A percentile compares a stretch with the other conserved stretches of the same genome.
These are phyloP conservation scores for Listrodromus nycthemerus DNA, from an alignment of 2,888 invertebrate species.

Conservation along the genomic window DNA sequence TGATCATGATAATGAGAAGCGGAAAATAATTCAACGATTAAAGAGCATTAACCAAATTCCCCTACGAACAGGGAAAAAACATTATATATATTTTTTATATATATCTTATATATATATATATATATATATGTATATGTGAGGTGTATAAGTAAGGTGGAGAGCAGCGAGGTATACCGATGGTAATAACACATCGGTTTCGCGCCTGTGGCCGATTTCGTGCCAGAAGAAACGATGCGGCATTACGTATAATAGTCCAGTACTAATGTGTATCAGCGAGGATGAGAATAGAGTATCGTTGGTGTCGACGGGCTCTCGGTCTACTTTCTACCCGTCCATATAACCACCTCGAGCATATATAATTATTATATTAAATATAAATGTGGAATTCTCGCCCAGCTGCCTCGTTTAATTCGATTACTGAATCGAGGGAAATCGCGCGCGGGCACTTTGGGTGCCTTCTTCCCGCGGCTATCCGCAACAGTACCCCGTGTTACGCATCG, in stretches of 20 bases:
- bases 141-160: not conserved
- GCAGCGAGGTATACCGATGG: not conserved
- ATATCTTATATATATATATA: not conserved
- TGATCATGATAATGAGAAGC: slow-evolving; percentile 12
- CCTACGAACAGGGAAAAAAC: slow-evolving; percentile 1
- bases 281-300: slow-evolving; percentile 13
- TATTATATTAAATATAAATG: slow-evolving; percentile 28
- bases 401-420: slow-evolving; percentile 19
- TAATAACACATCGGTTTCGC: slow-evolving; percentile 12
- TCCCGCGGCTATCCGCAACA: not conserved
- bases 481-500: slow-evolving; percentile 19
- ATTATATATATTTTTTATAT: not conserved
- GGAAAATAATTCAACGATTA: slow-evolving; percentile 19
- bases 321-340: slow-evolving; percentile 15
- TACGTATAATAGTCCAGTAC: slow-evolving; percentile 16
- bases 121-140: not conserved
- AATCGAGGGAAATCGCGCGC: slow-evolving; percentile 18
- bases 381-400: slow-evolving; percentile 19
- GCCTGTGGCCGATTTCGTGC: slow-evolving; percentile 15
- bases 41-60: slow-evolving; percentile 21
- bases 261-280: slow-evolving; percentile 1
- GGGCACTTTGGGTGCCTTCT: not conserved
- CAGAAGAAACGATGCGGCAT: slow-evolving; percentile 12
- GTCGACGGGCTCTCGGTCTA: slow-evolving; percentile 22
- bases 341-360: slow-evolving; percentile 32